Base-by-base conservation (phyloP, 2,113 vertebrate genomes). In the Lepisosteus oculatus region DNA sequence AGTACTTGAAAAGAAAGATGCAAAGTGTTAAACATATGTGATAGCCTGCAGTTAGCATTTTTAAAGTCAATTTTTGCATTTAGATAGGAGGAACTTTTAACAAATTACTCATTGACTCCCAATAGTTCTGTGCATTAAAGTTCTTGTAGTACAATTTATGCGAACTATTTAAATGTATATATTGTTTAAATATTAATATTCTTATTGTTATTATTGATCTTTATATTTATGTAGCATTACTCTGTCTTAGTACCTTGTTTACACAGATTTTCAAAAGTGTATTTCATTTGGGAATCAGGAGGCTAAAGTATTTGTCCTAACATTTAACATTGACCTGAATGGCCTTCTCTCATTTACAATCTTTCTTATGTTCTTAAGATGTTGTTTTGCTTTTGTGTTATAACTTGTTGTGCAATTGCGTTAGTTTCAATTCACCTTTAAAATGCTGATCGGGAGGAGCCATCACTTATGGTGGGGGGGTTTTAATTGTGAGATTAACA, bases 251-350 rank as follows among this genome's bases (percentile, higher is more conserved):
- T 79, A 85, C 76, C 76, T 77, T 83, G 73, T 84, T 81, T 64
- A 81, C 80, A 77, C 73, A 42, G 72, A 79, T 81, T 87, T 84
- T 66, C 64, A 67, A 69, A 69, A 74, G 77, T 78, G 70, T 81
- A 76, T 73, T 88, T 85, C 83, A 78, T 84, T 86, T 86, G 83
- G 80, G 83, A 84, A 78, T 82, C 76, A 62, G 76, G 62, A 55
- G 56, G 76, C 71, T 74, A 79, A 80, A 75, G 79, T 78, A 73
- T 72, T 74, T 29, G 78, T 73, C 73, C 76, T 78, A 74, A 5
- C 79, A 78, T 73, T 72, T 61, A 57, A 56, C 55, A 67, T 59
- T 59, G 29, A 29, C 29, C 29, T 29, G 29, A 29, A 29, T 29
- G 29, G 29, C 29, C 29, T 29, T 29, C 29, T 29, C 29, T 29